phyloP scores from a whole-genome alignment of 2,888 invertebrate species.

The Yponomeuta evonymella region DNA sequence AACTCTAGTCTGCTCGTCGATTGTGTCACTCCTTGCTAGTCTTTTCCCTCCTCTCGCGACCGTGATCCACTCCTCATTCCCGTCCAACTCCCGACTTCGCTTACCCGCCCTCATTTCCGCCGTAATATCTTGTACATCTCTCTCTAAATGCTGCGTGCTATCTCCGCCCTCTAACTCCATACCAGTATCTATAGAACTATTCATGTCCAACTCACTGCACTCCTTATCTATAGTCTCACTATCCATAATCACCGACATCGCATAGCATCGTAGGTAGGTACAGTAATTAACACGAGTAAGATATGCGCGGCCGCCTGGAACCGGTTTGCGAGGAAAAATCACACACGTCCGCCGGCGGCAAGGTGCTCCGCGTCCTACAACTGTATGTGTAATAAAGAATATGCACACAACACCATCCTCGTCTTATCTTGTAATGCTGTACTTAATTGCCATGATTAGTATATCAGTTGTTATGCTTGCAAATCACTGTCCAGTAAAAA shows the following conservation, averaged over 20 bases:
- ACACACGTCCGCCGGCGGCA: too few species aligned
- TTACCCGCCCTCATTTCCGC: background rate
- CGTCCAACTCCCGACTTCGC: background rate
- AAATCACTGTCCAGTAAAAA: too few species aligned
- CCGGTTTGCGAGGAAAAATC: background rate
- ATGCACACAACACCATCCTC: too few species aligned
- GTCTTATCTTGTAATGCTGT: too few species aligned
- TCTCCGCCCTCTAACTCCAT: background rate
- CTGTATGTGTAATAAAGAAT: too few species aligned
- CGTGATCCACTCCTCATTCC: background rate
- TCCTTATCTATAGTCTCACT: background rate
- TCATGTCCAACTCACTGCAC: background rate
- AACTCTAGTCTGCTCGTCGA: background rate
- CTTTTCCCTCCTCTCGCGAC: background rate
- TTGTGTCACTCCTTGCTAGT: background rate
- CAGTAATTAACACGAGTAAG: background rate
- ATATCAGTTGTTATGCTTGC: too few species aligned
- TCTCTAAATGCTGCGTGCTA: background rate
- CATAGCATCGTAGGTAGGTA: too few species aligned
- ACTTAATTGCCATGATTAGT: too few species aligned
- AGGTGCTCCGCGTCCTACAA: too few species aligned
- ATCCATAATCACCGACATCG: background rate
- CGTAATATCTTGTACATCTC: background rate
- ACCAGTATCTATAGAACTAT: background rate
- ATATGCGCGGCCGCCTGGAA: background rate